Percentiles rank a stretch among this genome's conserved stretches.
Conservation (phyloP, 2,888 invertebrate genomes). For the Teinopalpus imperialis region DNA sequence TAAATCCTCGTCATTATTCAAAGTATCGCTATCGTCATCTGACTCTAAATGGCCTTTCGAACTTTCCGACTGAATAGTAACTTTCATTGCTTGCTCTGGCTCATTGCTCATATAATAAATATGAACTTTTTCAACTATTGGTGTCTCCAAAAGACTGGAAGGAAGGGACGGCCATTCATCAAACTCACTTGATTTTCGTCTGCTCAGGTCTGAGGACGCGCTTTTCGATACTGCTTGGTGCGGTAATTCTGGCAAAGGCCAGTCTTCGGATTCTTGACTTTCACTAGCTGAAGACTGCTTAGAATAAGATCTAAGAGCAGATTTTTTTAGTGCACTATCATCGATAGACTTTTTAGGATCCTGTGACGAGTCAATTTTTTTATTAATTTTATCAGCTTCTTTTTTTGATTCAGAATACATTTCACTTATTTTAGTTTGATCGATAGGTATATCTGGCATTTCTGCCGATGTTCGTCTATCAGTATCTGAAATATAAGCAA, state of each 20-base stretch:
- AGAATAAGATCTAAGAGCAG: conserved; percentile 58
- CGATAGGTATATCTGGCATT: conserved; percentile 92
- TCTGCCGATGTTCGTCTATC: conserved; percentile 92
- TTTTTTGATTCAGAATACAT: conserved; percentile 80
- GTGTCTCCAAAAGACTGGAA: conserved; percentile 86
- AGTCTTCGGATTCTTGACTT: conserved; percentile 89
- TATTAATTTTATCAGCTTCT: conserved; percentile 61
- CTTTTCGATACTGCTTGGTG: conserved; percentile 71
- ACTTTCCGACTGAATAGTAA: conserved; percentile 86
- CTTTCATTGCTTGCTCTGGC: conserved; percentile 89
- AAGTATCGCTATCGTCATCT: conserved; percentile 85
- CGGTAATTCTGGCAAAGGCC: conserved; percentile 88
- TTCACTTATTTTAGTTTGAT: conserved; percentile 83
- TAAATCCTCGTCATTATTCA: conserved; percentile 84
- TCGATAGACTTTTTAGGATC: conserved; percentile 49
- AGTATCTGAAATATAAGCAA: conserved; percentile 89
- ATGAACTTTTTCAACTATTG: conserved; percentile 88
- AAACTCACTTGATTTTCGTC: conserved; percentile 84
- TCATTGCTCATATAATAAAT: conserved; percentile 90
- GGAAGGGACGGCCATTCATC: conserved; percentile 93
- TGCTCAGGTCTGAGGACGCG: conserved; percentile 46
- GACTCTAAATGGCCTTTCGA: conserved; percentile 85
- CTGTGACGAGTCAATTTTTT: conserved; percentile 44
- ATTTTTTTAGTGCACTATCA: conserved; percentile 52
- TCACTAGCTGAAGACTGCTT: conserved; percentile 79